phyloP scores from a whole-genome alignment of 1,140 invertebrate genomes.

The Rhizoglyphus robini region DNA sequence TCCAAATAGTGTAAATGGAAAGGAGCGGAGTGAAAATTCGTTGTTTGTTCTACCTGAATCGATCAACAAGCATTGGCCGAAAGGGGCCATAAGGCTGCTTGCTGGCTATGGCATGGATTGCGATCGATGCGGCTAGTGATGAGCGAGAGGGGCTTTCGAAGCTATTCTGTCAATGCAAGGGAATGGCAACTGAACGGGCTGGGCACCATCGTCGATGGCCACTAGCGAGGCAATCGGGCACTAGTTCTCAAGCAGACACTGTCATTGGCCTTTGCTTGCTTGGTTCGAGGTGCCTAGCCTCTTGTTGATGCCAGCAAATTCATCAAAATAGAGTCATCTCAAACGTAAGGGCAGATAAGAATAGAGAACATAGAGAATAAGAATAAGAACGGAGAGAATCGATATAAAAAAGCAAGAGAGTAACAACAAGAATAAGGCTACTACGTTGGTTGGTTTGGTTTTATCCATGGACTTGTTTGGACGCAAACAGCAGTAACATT shows the following conservation, averaged over 20 bases:
- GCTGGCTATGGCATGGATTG: neutral
- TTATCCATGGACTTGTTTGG: neutral
- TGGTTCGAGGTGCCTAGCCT: neutral
- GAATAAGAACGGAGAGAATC: neutral
- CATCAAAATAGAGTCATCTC: neutral
- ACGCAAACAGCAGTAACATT: neutral
- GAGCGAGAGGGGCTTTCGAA: neutral
- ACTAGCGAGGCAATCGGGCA: neutral
- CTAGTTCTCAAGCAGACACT: neutral
- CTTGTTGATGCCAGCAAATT: neutral
- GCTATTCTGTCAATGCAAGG: neutral
- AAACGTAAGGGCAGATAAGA: neutral
- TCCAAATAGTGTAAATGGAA: neutral
- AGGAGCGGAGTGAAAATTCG: neutral
- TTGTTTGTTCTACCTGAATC: neutral
- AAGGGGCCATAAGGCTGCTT: neutral
- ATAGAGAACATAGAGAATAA: neutral
- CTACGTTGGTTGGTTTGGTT: neutral
- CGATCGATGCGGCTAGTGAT: neutral
- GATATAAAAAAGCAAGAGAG: neutral
- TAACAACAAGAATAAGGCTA: neutral
- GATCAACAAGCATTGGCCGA: neutral
- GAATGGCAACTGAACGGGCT: neutral
- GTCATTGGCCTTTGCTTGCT: neutral
- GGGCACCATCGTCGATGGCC: neutral